Evolutionary conservation across 1,140 invertebrate species (phyloP).

Genomic region (Brachionus asplanchnoidis): DNA sequence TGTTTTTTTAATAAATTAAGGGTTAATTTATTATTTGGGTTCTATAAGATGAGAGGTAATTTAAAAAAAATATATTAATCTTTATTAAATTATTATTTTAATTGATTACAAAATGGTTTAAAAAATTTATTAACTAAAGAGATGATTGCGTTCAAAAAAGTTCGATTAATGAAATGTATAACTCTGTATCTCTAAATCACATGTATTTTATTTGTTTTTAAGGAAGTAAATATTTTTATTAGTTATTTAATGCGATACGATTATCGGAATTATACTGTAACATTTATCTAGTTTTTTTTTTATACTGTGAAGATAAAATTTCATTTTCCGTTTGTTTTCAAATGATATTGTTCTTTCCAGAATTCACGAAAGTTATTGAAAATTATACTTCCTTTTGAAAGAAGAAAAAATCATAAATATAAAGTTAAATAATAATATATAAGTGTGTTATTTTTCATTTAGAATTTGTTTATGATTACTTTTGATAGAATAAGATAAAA

Average conservation of each 20-base stretch:
- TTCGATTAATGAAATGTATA: too few species aligned
- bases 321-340: neutral
- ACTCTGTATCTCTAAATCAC: too few species aligned
- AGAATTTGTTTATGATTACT: too few species aligned
- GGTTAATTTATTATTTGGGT: neutral
- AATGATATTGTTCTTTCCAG: neutral
- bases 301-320: neutral
- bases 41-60: neutral
- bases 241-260: neutral
- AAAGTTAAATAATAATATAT: neutral
- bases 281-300: too few species aligned
- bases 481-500: too few species aligned
- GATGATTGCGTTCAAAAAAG: too few species aligned
- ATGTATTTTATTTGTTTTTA: neutral
- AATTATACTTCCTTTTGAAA: neutral
- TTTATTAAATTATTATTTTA: too few species aligned
- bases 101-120: too few species aligned
- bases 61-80: too few species aligned
- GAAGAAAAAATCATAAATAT: neutral
- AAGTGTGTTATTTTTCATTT: too few species aligned
- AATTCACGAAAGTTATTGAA: neutral
- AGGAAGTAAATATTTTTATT: neutral
- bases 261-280: neutral
- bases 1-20: neutral
- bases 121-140: too few species aligned